Conservation (phyloP, 2,888 invertebrate genomes). For the Melangyna quadrimaculata region DNA sequence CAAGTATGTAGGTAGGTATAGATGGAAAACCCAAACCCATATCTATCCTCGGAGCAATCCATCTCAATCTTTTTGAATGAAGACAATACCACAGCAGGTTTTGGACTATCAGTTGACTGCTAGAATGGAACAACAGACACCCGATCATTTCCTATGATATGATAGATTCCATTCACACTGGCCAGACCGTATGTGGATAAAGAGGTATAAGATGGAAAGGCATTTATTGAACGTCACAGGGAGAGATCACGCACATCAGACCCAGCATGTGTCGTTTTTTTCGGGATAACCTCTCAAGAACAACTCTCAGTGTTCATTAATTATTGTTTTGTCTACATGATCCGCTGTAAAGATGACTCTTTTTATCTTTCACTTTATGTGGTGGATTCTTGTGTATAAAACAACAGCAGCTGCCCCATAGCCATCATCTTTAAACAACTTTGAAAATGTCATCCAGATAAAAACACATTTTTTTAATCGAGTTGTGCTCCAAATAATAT, state of each 20-base stretch:
- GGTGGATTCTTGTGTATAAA: neutral
- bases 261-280: constrained; percentile 41
- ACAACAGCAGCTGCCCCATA: constrained; percentile 41
- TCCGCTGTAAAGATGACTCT: constrained; percentile 55
- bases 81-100: constrained; percentile 70
- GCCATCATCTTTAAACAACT: constrained; percentile 44
- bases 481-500: constrained; percentile 51
- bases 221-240: neutral
- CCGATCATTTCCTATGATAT: constrained; percentile 23
- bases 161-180: constrained; percentile 54
- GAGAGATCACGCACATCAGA: constrained; percentile 26
- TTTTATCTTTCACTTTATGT: constrained; percentile 16
- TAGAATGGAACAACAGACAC: constrained; percentile 18
- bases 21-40: constrained; percentile 40
- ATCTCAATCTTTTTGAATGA: constrained; percentile 65
- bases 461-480: constrained; percentile 30
- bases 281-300: constrained; percentile 35
- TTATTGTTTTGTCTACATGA: constrained; percentile 61
- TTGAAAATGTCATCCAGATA: constrained; percentile 51
- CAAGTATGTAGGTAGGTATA: neutral
- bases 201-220: neutral
- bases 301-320: constrained; percentile 59
- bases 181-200: neutral
- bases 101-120: constrained; percentile 36
- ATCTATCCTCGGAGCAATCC: constrained; percentile 62